A percentile compares a stretch with the other conserved stretches of the same genome.
phyloP scores from a whole-genome alignment of 2,888 invertebrate genomes.

The Branchellion lobata region DNA sequence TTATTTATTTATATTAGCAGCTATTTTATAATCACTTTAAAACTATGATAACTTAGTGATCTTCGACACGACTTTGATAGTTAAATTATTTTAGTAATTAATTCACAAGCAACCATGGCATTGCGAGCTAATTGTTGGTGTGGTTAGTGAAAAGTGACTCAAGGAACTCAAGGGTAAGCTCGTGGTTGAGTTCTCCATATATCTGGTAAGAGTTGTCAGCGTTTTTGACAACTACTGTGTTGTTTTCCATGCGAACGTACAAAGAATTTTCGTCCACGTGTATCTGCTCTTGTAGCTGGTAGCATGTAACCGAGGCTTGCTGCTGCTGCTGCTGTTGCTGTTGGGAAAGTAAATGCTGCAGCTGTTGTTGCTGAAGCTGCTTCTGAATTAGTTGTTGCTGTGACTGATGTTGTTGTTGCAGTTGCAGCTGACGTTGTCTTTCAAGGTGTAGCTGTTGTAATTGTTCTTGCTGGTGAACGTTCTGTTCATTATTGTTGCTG shows the following conservation, averaged over 20 bases:
- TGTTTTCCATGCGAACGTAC: constrained; percentile 34
- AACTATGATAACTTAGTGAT: no score
- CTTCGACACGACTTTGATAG: no score
- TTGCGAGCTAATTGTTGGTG: background rate
- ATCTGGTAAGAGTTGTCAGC: constrained; percentile 33
- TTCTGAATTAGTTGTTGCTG: background rate
- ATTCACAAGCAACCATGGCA: constrained; percentile 10
- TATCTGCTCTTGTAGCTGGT: constrained; percentile 35
- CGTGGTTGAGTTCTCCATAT: constrained; percentile 24
- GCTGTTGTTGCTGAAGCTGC: constrained; percentile 23
- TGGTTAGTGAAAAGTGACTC: constrained; percentile 22
- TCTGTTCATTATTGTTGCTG: background rate
- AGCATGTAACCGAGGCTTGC: constrained; percentile 29
- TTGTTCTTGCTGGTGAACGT: background rate
- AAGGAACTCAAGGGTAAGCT: constrained; percentile 28
- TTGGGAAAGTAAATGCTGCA: background rate
- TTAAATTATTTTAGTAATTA: constrained; percentile 39
- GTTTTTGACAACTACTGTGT: constrained; percentile 31
- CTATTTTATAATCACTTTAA: no score
- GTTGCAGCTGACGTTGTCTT: background rate
- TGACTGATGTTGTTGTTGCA: background rate
- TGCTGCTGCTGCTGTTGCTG: constrained; percentile 27
- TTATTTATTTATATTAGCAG: no score
- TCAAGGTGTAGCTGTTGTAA: no score
- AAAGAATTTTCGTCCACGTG: constrained; percentile 40